Evolutionary conservation across 2,888 invertebrate genomes (phyloP), one percentile per base, ranked within the genome.

Genomic region (Conistra vaccinii): DNA sequence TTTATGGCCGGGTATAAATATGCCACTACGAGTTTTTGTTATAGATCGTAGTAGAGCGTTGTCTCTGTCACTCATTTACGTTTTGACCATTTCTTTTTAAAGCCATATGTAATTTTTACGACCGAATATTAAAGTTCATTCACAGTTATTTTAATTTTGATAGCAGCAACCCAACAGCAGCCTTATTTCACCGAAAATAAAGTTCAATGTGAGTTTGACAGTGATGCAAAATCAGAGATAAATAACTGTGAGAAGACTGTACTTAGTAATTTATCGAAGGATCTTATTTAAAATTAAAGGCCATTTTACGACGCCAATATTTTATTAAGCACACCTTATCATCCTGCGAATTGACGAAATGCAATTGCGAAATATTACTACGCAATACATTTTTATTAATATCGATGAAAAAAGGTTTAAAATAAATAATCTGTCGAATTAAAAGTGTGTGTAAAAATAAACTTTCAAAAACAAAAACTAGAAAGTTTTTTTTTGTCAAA

Each of bases 321-420:
- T 75, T 75, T 69, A 76, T 57, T 69, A 65, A 69, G 61, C 69
- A 55, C 53, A 32, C 20, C 35, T 12, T 57, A 45, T 26, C 26
- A 32, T 69, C 26, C 69, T 51, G 76, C 55, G 55, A 62, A 76
- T 76, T 62, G 35, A 39, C n/a, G 61, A 69, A 68, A 48, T 55
- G 61, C 45, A 20, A 55, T 29, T 20, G 76, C 68, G 68, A 61
- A 75, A 42, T 45, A 26, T 48, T 35, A 23, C n/a, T 70, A 45
- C 45, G 45, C 1, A 17, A 20, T 45, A 57, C 12, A 29, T 7
- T n/a, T 14, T n/a, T 1, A 57, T 17, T n/a, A 23, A 17, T 35
- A 53, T 39, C 17, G 10, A 29, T 20, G 9, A 26, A 45, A 45
- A 39, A 10, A 9, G 0, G 0, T 14, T 45, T 1, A 23, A n/a